Base-by-base conservation (phyloP, 2,888 invertebrate genomes). In the Tineola bisselliella region DNA sequence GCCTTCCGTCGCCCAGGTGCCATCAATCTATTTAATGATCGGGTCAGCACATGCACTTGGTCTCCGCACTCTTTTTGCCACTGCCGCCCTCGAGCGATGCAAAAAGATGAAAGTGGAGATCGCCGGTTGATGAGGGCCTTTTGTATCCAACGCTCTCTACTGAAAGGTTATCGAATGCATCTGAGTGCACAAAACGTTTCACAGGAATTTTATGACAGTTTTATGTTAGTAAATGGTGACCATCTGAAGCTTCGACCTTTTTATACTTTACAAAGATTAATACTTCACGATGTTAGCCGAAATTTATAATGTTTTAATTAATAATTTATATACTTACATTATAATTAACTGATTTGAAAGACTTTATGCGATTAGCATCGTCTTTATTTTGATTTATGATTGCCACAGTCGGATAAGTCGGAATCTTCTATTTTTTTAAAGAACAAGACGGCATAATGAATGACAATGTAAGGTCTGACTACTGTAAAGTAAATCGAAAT, bases 11-110 rank as follows among this genome's bases (percentile, higher is more conserved):
- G 81, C 84, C 83, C 87, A 87, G 87, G 87, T 86, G 82, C 87
- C 78, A 87, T 87, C 87, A 83, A 87, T 87, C 87, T 87, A 81
- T 84, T 86, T 87, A 87, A 87, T 86, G 87, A 87, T 86, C 86
- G 84, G 87, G 86, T 87, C 87, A 86, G 87, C 87, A 81, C 82
- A 75, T 77, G 74, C 78, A 83, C 84, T 83, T 75, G 74, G 72
- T 75, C 82, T 58, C 33, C 12, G 25, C 18, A 13, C 18, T 15
- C 58, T 83, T 87, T 86, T 86, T 86, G 76, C 71, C 71, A 71
- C 70, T 70, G 67, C 69, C 75, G 69, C 70, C 69, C 74, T 72
- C 68, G 69, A 74, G 69, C 66, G 71, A 72, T 66, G 70, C 78
- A 82, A 83, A 84, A 81, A 78, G 71, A 74, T 65, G 65, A 69